Conservation (phyloP, 2,113 vertebrate genomes). For the Muntiacus muntjak region DNA sequence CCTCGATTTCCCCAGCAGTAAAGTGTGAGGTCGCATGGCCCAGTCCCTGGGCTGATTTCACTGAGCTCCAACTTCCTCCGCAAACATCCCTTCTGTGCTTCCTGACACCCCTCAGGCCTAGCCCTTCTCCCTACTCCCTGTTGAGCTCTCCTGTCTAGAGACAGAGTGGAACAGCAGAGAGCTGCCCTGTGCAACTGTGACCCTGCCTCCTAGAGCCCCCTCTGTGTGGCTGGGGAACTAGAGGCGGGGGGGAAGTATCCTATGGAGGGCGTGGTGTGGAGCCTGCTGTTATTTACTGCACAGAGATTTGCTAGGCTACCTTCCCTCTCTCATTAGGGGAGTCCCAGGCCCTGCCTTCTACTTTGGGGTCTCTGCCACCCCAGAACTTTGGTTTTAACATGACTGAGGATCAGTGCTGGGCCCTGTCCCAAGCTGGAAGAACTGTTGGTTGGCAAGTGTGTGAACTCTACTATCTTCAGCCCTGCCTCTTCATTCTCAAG, state of each 20-base stretch:
- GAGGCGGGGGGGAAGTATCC: not conserved
- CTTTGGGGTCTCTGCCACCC: not conserved
- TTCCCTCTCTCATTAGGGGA: not conserved
- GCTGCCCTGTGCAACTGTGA: not conserved
- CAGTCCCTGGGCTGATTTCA: not conserved
- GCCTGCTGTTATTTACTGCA: not conserved
- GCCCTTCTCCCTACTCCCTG: not conserved
- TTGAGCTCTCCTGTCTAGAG: not conserved
- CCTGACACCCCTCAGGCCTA: not conserved
- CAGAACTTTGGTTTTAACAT: not conserved
- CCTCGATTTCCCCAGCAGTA: not conserved
- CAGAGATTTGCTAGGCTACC: not conserved
- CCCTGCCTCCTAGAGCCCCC: not conserved
- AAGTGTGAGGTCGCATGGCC: not conserved
- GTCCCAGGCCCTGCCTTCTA: not conserved
- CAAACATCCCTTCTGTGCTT: not conserved
- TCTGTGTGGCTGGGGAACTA: not conserved
- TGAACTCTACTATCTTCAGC: not conserved
- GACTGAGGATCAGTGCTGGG: not conserved
- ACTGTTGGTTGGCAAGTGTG: not conserved
- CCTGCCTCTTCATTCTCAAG: constrained; percentile 41
- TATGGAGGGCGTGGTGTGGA: not conserved
- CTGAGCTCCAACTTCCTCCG: not conserved
- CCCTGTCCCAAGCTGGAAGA: not conserved
- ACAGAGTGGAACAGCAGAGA: not conserved